These are phyloP conservation scores for Aelia acuminata DNA, from an alignment of 2,888 invertebrate genomes.

Conservation along the genomic window DNA sequence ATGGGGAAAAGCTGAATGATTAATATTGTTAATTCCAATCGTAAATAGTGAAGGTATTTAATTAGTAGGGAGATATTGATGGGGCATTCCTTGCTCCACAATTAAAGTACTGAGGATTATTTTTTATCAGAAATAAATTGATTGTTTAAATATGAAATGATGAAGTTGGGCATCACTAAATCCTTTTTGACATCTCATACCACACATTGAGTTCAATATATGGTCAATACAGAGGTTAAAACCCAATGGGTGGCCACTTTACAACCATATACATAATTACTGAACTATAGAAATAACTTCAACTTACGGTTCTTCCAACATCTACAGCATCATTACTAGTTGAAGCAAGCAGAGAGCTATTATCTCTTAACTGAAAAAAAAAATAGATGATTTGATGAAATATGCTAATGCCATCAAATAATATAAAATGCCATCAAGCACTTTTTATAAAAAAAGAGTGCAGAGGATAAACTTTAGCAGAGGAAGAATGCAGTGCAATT, in stretches of 20 bases:
- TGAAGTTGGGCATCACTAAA: background rate
- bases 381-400: background rate
- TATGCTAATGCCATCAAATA: background rate
- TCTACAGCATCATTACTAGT: slow-evolving; percentile 1
- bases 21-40: too few species aligned
- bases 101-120: background rate
- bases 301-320: slow-evolving; percentile 31
- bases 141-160: background rate
- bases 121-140: background rate
- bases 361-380: background rate
- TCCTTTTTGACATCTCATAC: background rate
- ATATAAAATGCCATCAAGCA: background rate
- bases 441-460: background rate
- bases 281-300: background rate
- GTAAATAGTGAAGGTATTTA: too few species aligned
- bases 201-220: background rate
- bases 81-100: too few species aligned
- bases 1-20: too few species aligned
- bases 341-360: background rate
- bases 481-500: slow-evolving; percentile 35
- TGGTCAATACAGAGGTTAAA: background rate
- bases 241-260: background rate
- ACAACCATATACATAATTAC: background rate
- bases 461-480: background rate
- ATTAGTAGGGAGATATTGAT: too few species aligned